A percentile compares a stretch with the other conserved stretches of the same genome.
Evolutionary conservation across 2,113 vertebrate species (phyloP).

Genomic region (Uropsilus gracilis): DNA sequence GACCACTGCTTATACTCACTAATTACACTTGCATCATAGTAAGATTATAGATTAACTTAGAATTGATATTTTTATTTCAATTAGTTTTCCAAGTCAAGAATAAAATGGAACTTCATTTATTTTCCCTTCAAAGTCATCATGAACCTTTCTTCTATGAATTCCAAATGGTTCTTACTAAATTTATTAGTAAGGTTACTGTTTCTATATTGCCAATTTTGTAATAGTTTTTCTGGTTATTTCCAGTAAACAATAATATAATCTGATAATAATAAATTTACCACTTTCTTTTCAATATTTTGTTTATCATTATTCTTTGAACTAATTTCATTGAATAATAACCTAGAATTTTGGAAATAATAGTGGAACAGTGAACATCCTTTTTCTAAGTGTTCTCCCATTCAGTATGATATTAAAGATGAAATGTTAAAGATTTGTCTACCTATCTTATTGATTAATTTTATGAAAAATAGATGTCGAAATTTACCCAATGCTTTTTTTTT

Average conservation of each 20-base stretch:
- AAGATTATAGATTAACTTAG: background rate
- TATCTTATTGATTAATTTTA: background rate
- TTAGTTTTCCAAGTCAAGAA: background rate
- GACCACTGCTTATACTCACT: too few relatives aligned
- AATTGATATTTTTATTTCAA: background rate
- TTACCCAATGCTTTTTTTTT: background rate
- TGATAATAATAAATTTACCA: background rate
- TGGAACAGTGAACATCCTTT: background rate
- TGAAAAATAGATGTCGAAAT: background rate
- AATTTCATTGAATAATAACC: background rate
- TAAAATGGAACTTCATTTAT: background rate
- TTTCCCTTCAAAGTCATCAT: background rate
- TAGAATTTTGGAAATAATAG: background rate
- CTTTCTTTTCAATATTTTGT: background rate
- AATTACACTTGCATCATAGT: too few relatives aligned
- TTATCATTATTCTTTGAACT: background rate
- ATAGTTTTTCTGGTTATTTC: background rate
- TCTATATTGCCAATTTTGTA: background rate
- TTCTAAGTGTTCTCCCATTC: background rate
- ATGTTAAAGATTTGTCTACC: background rate
- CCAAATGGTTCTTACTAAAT: background rate
- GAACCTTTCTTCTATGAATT: background rate
- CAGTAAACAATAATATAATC: background rate
- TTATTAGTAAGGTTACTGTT: background rate
- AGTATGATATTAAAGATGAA: background rate